Conservation (phyloP, 1,140 invertebrate species). For the Drosophila ficusphila region DNA sequence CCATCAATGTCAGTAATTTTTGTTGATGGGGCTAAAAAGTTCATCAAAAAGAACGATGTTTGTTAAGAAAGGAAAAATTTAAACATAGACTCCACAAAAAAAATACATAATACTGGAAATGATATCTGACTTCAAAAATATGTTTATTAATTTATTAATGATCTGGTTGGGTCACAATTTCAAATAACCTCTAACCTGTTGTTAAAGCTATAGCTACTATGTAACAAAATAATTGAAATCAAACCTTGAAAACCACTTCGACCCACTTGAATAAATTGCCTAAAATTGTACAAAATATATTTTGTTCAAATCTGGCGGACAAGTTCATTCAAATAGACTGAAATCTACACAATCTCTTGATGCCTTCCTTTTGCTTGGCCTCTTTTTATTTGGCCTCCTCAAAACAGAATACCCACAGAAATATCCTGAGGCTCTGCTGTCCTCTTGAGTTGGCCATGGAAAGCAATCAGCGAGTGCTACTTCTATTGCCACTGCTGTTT, state of each 20-base stretch:
- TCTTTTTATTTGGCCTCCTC: background rate
- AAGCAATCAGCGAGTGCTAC: constrained; percentile 30
- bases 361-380: background rate
- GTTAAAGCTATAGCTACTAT: no score
- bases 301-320: background rate
- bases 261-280: background rate
- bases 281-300: background rate
- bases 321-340: background rate
- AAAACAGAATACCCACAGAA: constrained; percentile 13
- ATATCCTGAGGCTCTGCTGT: constrained; percentile 21
- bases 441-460: constrained; percentile 16
- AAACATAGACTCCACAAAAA: background rate
- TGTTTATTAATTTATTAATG: no score
- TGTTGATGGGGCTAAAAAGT: background rate
- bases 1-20: background rate
- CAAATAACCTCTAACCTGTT: no score
- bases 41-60: background rate
- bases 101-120: background rate
- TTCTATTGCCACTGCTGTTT: constrained; percentile 8
- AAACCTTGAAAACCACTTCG: background rate
- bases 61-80: background rate
- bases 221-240: no score
- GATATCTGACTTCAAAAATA: background rate
- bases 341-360: constrained; percentile 1
- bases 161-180: no score